A percentile compares a stretch with the other conserved stretches of the same genome.
phyloP scores from a whole-genome alignment of 2,888 invertebrate genomes.

The Megaustenia siamemsis region DNA sequence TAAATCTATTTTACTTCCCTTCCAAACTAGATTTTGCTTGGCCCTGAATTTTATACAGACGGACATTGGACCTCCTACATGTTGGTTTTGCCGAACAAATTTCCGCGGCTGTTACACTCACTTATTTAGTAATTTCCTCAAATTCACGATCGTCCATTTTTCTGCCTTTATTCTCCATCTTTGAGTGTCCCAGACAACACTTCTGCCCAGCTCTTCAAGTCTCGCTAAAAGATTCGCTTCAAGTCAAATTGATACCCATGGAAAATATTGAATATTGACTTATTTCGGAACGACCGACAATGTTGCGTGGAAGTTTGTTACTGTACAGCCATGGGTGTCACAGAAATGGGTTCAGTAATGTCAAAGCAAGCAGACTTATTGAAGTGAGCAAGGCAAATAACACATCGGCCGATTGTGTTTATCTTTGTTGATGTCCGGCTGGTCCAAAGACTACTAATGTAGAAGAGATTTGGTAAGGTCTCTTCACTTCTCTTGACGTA shows the following conservation, averaged over 20 bases:
- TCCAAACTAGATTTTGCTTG: constrained; percentile 38
- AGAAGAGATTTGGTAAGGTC: no score
- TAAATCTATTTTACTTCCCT: constrained; percentile 45
- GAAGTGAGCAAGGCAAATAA: no score
- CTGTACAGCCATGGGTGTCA: not conserved
- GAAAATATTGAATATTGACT: constrained; percentile 10
- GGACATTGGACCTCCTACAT: constrained; percentile 36
- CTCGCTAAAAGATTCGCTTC: not conserved
- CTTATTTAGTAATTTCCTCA: constrained; percentile 37
- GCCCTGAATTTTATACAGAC: constrained; percentile 39
- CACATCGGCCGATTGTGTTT: no score
- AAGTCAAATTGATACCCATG: not conserved
- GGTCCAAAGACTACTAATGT: no score
- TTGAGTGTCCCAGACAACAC: constrained; percentile 12
- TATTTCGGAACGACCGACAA: not conserved
- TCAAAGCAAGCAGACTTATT: no score
- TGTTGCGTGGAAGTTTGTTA: not conserved
- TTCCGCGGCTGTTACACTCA: constrained; percentile 35
- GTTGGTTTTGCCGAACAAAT: constrained; percentile 32
- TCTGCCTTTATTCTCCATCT: constrained; percentile 8
- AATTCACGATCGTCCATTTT: constrained; percentile 22
- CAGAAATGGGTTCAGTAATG: no score
- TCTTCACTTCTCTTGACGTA: no score
- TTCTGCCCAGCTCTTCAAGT: constrained; percentile 13
- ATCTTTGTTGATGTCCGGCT: no score